Conservation (phyloP, 2,888 invertebrate genomes). For the Eupeodes latifasciatus region DNA sequence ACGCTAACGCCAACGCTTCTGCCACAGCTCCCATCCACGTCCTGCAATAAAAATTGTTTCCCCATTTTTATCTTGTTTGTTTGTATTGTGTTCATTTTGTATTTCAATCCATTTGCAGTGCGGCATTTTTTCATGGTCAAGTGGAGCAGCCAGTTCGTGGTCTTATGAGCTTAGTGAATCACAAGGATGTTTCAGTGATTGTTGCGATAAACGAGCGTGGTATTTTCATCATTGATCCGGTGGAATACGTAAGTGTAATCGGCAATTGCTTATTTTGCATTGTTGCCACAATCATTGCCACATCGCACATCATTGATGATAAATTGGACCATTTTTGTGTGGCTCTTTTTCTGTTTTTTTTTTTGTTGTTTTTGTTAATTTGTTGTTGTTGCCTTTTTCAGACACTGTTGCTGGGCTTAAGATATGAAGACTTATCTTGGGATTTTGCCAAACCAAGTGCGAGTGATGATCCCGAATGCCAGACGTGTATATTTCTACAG, state of each 20-base stretch:
- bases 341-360: no score
- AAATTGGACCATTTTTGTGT: neutral
- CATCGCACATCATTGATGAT: conserved; percentile 12
- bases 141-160: conserved; percentile 96
- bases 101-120: conserved; percentile 85
- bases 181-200: conserved; percentile 94
- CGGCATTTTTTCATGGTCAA: conserved; percentile 97
- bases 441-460: conserved; percentile 95
- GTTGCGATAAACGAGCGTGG: conserved; percentile 95
- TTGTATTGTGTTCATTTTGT: conserved; percentile 1
- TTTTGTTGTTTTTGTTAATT: neutral
- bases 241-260: conserved; percentile 89
- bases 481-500: conserved; percentile 96
- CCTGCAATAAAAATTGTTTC: conserved; percentile 44
- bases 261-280: conserved; percentile 28
- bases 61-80: neutral
- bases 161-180: conserved; percentile 92
- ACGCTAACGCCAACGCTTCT: neutral
- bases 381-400: conserved; percentile 82
- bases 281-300: conserved; percentile 9
- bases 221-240: conserved; percentile 93
- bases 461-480: conserved; percentile 91
- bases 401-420: conserved; percentile 93
- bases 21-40: neutral
- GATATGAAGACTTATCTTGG: conserved; percentile 96